Base-by-base conservation (phyloP, 35 echinoderm and acorn worm genomes). In the Strongylocentrotus purpuratus region DNA sequence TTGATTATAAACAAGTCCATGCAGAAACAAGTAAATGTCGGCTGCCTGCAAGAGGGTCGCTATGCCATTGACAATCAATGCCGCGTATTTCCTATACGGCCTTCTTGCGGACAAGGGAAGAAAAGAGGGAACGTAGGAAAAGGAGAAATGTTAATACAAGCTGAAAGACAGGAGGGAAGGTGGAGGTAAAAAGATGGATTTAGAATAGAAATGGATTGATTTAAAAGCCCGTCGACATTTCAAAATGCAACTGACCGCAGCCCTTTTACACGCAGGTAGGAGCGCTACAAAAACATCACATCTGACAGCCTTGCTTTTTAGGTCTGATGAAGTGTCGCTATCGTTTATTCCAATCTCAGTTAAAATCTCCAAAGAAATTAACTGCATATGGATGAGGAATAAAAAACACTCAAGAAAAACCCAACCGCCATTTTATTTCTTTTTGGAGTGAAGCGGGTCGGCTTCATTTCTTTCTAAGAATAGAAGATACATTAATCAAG, bases 221-320 rank as follows among this genome's bases (percentile, higher is more conserved):
- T 78, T 28, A 7, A 28, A 78, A 78, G 65, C 4, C 65, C 65
- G 2, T 78, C 25, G 65, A 15, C 65, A 31, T 78, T 78, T 78
- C 25, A 78, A 59, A 78, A 78, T 78, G 65, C 65, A 78, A 7
- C 28, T 78, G 65, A 78, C 65, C n/a, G 28, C 4, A 78, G 28
- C 7, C 65, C 20, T n/a, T 8, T 71, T 78, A n/a, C n/a, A 22
- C 25, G 28, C 65, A n/a, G 65, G 65, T n/a, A 78, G n/a, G 65
- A n/a, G 65, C 65, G 65, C 65, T 78, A 78, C 65, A 22, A 78
- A 22, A 28, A n/a, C 65, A 78, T 78, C 22, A 78, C 65, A 78
- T 78, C 22, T 78, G 65, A 78, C 65, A 78, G 65, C 22, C 65
- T 78, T 78, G 65, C 65, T 78, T 78, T 78, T 78, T 78, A 78